phyloP scores from a whole-genome alignment of 2,888 invertebrate genomes.

The Quadroppia sp. region DNA sequence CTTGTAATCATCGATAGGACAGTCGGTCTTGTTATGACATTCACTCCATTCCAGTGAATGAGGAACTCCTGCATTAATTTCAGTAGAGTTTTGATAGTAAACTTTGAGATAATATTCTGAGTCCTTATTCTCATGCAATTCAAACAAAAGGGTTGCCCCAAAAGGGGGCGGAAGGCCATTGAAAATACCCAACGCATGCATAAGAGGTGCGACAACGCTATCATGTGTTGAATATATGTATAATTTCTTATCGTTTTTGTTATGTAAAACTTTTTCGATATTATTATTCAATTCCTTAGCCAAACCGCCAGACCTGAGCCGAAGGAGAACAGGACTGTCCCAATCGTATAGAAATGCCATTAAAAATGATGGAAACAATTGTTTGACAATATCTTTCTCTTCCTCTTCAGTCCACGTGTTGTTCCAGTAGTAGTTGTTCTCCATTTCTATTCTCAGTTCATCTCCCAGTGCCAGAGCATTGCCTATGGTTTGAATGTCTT shows the following conservation, averaged over 20 bases:
- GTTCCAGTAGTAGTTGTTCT: background rate
- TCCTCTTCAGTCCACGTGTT: background rate
- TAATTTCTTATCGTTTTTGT: conserved; percentile 11
- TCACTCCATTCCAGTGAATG: background rate
- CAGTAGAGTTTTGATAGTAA: conserved; percentile 19
- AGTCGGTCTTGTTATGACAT: background rate
- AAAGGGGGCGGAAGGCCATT: conserved; percentile 20
- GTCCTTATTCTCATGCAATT: conserved; percentile 25
- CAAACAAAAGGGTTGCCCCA: conserved; percentile 40
- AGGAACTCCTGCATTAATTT: background rate
- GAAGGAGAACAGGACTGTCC: background rate
- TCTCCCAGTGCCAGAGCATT: background rate
- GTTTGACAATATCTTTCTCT: background rate
- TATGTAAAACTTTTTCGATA: background rate
- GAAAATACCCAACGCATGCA: conserved; percentile 34
- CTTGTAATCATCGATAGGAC: too few species aligned
- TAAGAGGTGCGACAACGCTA: conserved; percentile 9
- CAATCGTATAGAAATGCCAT: background rate
- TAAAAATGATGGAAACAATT: background rate
- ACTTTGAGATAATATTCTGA: background rate
- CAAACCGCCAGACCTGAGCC: conserved; percentile 20
- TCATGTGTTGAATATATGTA: conserved; percentile 42
- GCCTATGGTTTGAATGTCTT: background rate
- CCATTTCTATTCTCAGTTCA: background rate
- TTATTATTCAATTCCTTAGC: conserved; percentile 23